A percentile compares a stretch with the other conserved stretches of the same genome.
Evolutionary conservation across 2,113 vertebrate genomes (phyloP).

Genomic region (Thinocorus orbignyianus): DNA sequence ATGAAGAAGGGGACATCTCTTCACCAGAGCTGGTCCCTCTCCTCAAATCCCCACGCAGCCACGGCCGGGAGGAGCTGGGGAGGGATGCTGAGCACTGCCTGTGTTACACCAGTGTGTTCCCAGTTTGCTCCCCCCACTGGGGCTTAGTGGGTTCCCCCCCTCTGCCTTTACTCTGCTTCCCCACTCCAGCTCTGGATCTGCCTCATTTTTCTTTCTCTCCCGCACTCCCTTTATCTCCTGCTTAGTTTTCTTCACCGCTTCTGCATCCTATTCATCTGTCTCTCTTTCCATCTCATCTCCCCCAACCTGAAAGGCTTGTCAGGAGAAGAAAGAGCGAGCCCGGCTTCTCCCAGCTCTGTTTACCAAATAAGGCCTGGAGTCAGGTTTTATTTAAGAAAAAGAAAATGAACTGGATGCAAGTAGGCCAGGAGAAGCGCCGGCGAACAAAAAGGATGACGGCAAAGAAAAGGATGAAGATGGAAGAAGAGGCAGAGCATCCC

Average conservation of each 20-base stretch:
- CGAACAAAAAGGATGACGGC: neutral
- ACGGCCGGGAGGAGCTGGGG: neutral
- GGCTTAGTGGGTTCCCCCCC: neutral
- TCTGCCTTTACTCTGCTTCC: neutral
- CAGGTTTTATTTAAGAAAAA: conserved; percentile 56
- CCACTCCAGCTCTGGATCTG: neutral
- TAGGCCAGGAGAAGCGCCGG: neutral
- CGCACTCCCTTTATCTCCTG: neutral
- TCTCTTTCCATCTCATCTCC: conserved; percentile 20
- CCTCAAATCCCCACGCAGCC: neutral
- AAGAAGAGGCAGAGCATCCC: neutral
- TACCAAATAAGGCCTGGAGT: conserved; percentile 50
- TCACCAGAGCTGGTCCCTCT: neutral
- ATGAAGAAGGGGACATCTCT: neutral
- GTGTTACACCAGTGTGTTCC: neutral
- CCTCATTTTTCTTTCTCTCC: neutral
- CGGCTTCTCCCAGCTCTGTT: conserved; percentile 36
- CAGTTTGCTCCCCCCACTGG: neutral
- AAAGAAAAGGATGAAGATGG: neutral
- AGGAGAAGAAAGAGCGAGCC: conserved; percentile 25
- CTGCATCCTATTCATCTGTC: conserved; percentile 26
- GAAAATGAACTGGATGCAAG: conserved; percentile 45
- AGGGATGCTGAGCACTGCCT: neutral
- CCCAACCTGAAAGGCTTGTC: conserved; percentile 38
- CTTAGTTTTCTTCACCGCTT: neutral